Base-by-base conservation (phyloP, 2,113 vertebrate genomes). In the Corythornis vintsioides region DNA sequence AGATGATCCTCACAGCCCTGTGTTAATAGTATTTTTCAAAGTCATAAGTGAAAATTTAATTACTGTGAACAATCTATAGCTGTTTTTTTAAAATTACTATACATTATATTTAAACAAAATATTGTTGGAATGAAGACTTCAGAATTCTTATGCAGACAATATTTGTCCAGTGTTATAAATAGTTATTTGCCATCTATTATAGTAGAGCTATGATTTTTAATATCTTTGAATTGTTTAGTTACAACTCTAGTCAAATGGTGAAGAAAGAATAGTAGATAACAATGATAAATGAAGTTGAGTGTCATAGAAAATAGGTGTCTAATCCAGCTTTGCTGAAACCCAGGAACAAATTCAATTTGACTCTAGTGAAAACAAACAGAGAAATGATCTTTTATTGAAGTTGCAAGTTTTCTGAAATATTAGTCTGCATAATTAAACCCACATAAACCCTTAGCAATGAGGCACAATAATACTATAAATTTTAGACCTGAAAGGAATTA, bases 261-360 rank as follows among this genome's bases (percentile, higher is more conserved):
- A 70, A 86, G 94, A 93, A 78, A 89, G 93, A 96, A 91, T 92
- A 89, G 35, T 71, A 93, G 91, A 95, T 92, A 95, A 89, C 50
- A 74, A 22, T 93, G 91, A 95, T 48, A 64, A 86, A 94, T 96
- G 89, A 89, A 82, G 47, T 28, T 69, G 63, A 78, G 5, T 83
- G 40, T 80, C 78, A 57, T 69, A 89, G 82, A 90, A 94, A 65
- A 80, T 45, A 92, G 64, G 56, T 87, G 52, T 89, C 21, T 83
- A 84, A 86, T 74, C 26, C 56, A 74, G 60, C 72, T 93, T 70
- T 83, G 21, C 48, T 93, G 87, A 89, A 96, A 92, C 57, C 21
- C 43, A 60, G 50, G 26, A 83, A 57, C 4, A 75, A n/a, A 45
- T 48, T 92, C 24, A 19, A 40, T 31, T 24, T 91, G 75, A 76